These are phyloP conservation scores for Mayetiola destructor DNA, from an alignment of 2,888 invertebrate genomes.

Conservation along the genomic window DNA sequence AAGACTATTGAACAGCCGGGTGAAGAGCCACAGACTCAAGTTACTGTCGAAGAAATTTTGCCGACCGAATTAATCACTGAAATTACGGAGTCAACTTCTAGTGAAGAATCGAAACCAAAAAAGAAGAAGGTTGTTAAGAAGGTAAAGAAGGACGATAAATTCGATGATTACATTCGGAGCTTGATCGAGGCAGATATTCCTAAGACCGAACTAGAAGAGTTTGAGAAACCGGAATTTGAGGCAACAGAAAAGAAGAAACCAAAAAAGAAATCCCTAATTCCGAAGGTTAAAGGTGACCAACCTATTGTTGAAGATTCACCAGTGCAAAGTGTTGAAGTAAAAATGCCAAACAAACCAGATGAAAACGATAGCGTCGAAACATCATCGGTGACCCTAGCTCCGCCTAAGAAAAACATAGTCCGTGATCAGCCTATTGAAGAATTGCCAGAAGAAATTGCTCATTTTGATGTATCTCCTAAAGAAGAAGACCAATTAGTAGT, in stretches of 20 bases:
- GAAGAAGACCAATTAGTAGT: slow-evolving; percentile 24
- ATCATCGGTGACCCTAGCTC: background rate
- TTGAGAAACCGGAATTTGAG: slow-evolving; percentile 26
- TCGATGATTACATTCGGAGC: slow-evolving; percentile 16
- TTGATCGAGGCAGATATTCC: slow-evolving; percentile 23
- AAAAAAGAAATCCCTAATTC: slow-evolving; percentile 20
- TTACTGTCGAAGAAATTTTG: slow-evolving; percentile 15
- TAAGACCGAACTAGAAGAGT: slow-evolving; percentile 30
- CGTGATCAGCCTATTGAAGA: slow-evolving; percentile 19
- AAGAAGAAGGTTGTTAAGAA: slow-evolving; percentile 17
- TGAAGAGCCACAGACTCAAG: slow-evolving; percentile 30
- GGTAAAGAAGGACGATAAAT: slow-evolving; percentile 13
- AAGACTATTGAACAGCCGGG: slow-evolving; percentile 27
- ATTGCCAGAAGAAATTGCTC: slow-evolving; percentile 20
- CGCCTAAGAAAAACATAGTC: background rate
- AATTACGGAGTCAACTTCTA: slow-evolving; percentile 22
- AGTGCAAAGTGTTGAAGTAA: background rate
- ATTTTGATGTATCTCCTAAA: no score
- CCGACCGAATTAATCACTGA: no score
- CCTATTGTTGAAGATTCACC: background rate
- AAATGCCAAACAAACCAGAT: background rate
- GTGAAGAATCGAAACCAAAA: slow-evolving; percentile 20
- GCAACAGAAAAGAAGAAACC: slow-evolving; percentile 23
- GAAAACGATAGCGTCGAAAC: background rate
- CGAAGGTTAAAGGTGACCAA: slow-evolving; percentile 26